A percentile compares a stretch with the other conserved stretches of the same genome.
phyloP scores from a whole-genome alignment of 1,140 invertebrate genomes.

The Drosophila subobscura region DNA sequence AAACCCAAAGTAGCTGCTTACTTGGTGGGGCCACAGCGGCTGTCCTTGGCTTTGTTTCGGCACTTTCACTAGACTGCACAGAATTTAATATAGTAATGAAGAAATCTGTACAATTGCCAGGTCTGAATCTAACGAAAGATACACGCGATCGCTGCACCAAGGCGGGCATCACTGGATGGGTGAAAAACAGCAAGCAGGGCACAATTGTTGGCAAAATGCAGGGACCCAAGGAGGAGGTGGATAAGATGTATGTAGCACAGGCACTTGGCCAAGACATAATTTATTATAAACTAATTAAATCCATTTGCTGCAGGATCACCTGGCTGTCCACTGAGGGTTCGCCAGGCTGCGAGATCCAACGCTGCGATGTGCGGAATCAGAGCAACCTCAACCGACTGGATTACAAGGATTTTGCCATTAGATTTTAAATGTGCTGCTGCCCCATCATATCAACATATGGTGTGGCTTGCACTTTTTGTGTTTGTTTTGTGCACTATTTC shows the following conservation, averaged over 20 bases:
- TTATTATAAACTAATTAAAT: not conserved
- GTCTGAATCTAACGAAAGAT: slow-evolving; percentile 94
- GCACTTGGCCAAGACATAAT: too few relatives aligned
- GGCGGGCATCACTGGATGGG: slow-evolving; percentile 92
- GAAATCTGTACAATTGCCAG: slow-evolving; percentile 84
- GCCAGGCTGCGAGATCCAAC: slow-evolving; percentile 92
- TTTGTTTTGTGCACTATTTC: slow-evolving; percentile 73
- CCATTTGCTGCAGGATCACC: slow-evolving; percentile 86
- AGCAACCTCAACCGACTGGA: slow-evolving; percentile 90
- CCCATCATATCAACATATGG: not conserved
- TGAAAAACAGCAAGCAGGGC: slow-evolving; percentile 94
- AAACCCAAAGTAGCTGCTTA: slow-evolving; percentile 42
- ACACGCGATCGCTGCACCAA: slow-evolving; percentile 90
- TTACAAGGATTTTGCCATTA: slow-evolving; percentile 91
- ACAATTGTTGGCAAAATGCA: slow-evolving; percentile 94
- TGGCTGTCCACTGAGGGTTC: slow-evolving; percentile 93
- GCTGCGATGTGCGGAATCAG: slow-evolving; percentile 92
- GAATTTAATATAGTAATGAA: slow-evolving; percentile 7
- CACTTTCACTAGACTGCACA: slow-evolving; percentile 23
- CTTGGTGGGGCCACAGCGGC: slow-evolving; percentile 25
- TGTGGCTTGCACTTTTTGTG: slow-evolving; percentile 32
- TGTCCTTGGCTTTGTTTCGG: slow-evolving; percentile 65
- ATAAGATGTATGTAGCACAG: slow-evolving; percentile 91
- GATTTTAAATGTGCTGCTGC: slow-evolving; percentile 87
- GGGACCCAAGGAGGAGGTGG: slow-evolving; percentile 89